phyloP scores from a whole-genome alignment of 2,888 invertebrate genomes.

The Standfussiana lucernea region DNA sequence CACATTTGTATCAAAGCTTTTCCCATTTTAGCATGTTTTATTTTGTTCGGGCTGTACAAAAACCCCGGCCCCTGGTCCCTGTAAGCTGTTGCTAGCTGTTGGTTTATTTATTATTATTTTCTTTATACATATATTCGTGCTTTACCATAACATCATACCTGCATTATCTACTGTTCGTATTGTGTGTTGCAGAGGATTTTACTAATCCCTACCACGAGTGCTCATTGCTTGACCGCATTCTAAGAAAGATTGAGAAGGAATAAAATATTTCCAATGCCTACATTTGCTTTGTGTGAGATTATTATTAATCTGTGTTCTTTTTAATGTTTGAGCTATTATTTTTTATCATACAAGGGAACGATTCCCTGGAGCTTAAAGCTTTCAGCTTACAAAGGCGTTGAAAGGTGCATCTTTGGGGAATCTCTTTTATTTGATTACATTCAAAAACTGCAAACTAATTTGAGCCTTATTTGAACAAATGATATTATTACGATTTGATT shows the following conservation, averaged over 20 bases:
- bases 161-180: not conserved
- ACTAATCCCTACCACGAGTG: conserved; percentile 44
- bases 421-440: not conserved
- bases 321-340: not conserved
- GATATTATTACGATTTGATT: conserved; percentile 14
- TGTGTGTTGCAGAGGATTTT: conserved; percentile 42
- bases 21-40: not conserved
- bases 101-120: not conserved
- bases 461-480: conserved; percentile 5
- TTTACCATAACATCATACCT: not conserved
- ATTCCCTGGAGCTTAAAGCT: not conserved
- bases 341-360: not conserved
- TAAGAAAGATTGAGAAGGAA: conserved; percentile 37
- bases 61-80: no score
- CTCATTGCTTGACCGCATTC: conserved; percentile 4
- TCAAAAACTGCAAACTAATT: not conserved
- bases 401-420: not conserved
- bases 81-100: not conserved
- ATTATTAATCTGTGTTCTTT: not conserved
- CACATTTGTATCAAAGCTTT: not conserved
- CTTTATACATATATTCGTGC: not conserved
- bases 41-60: not conserved
- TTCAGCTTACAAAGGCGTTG: not conserved
- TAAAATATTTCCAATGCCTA: conserved; percentile 10
- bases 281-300: conserved; percentile 31